Base-by-base conservation (phyloP, 2,797 vertebrate genomes). In the Manis pentadactyla region DNA sequence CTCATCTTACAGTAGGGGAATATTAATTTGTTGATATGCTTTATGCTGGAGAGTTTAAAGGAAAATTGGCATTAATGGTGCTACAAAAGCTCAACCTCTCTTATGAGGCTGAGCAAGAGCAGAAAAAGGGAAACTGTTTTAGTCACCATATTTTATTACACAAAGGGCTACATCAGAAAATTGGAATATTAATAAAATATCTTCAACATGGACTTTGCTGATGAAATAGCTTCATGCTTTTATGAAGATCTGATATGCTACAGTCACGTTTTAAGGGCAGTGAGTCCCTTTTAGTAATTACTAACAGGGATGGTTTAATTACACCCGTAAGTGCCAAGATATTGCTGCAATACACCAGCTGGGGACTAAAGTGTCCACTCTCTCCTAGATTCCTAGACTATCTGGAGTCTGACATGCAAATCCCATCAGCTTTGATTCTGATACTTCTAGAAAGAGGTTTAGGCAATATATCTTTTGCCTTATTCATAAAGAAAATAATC, bases 111-210 rank as follows among this genome's bases (percentile, higher is more conserved):
- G 66, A 82, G 71, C 79, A 92, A 97, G 23, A 91, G 79, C 53
- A 96, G 61, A 55, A 96, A 90, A 66, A 98, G 97, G 79, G 69
- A 96, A 97, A 89, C 31, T 82, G 96, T 95, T 88, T 94, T 71
- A 78, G 77, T 42, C 87, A 75, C 53, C 59, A 39, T 53, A 83
- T 95, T 98, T 98, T 96, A 89, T 95, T 97, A 68, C 81, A 34
- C 53, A 97, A 96, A 95, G 46, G 75, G 94, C 90, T 94, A 71
- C 97, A 96, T 97, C 17, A 68, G 63, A 97, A 98, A 98, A 97
- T 49, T 73, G n/a, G 95, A 98, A 97, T 90, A 98, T 87, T 98
- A 98, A 98, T 97, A 96, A 98, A 98, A 96, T 97, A 98, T 93
- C 97, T 98, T 87, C 59, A 77, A 68, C 82, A 69, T 0, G 85